Conservation (phyloP, 2,113 vertebrate genomes). For the Sturnira hondurensis region DNA sequence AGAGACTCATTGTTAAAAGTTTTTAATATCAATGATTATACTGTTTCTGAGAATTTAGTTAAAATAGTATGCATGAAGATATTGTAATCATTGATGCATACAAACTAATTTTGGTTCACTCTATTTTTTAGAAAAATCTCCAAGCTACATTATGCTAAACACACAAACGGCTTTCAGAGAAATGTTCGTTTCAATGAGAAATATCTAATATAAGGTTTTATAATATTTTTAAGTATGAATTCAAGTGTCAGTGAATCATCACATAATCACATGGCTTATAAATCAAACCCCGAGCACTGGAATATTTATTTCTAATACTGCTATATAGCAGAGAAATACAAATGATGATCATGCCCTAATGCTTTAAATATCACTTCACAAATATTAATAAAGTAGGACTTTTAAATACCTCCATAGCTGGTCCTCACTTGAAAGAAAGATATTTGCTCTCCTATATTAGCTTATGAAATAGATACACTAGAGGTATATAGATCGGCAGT, state of each 20-base stretch:
- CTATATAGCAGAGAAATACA: neutral
- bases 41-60: neutral
- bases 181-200: neutral
- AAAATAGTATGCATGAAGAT: neutral
- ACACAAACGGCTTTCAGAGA: neutral
- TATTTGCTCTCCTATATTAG: neutral
- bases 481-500: neutral
- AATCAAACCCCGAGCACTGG: neutral
- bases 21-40: neutral
- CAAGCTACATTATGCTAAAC: neutral
- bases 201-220: neutral
- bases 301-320: slow-evolving; percentile 33
- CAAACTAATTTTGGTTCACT: neutral
- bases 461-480: neutral
- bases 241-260: neutral
- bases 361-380: neutral
- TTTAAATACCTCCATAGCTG: neutral
- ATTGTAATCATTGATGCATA: neutral
- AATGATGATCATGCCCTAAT: neutral
- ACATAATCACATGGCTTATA: neutral
- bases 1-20: neutral
- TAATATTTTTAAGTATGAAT: neutral
- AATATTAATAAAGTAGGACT: neutral
- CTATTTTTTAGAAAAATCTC: neutral
- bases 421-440: neutral